Percentiles rank a stretch among this genome's conserved stretches.
Evolutionary conservation across 1,140 invertebrate species (phyloP).

Genomic region (Ephestia elutella): DNA sequence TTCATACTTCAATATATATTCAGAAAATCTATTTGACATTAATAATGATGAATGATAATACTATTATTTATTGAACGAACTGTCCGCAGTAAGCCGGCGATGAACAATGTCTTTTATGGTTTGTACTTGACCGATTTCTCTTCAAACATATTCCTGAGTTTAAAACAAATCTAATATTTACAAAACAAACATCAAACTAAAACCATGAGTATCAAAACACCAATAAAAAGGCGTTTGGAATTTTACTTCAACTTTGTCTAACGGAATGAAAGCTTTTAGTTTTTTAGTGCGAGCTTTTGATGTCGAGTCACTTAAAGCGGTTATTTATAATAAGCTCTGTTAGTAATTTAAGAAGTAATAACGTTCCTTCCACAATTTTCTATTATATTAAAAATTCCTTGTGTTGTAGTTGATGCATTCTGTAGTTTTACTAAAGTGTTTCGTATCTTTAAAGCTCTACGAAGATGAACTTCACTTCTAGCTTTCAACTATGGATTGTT

Average conservation of each 20-base stretch:
- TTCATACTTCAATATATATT: no score
- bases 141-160: no score
- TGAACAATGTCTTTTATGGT: no score
- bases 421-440: neutral
- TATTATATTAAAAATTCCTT: neutral
- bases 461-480: neutral
- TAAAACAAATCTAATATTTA: neutral
- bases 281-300: slow-evolving; percentile 1
- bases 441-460: neutral
- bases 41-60: no score
- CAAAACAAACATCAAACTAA: neutral
- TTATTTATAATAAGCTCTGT: neutral
- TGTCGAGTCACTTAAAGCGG: slow-evolving; percentile 1
- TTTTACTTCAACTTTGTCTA: neutral
- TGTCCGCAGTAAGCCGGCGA: no score
- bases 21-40: no score
- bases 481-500: slow-evolving; percentile 1
- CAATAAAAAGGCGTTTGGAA: neutral
- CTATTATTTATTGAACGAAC: no score
- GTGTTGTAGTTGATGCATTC: neutral
- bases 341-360: slow-evolving; percentile 1
- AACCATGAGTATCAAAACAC: neutral
- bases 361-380: neutral
- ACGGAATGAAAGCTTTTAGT: neutral
- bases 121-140: no score